Evolutionary conservation across 2,888 invertebrate species (phyloP).

Genomic region (Eremobia ochroleuca): DNA sequence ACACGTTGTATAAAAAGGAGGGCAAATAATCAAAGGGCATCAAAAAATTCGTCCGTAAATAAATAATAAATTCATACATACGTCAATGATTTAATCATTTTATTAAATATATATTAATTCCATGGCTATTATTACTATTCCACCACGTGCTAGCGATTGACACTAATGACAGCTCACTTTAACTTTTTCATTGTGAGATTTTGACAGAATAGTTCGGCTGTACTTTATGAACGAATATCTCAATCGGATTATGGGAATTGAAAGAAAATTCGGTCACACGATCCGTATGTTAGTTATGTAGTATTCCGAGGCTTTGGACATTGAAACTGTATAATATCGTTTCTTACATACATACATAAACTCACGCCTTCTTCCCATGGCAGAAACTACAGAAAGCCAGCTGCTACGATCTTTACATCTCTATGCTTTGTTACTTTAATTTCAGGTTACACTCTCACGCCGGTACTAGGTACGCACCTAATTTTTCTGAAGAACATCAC

Average conservation of each 20-base stretch:
- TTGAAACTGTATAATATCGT: background rate
- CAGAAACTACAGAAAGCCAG: background rate
- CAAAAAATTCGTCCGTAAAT: no score
- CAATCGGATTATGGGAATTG: background rate
- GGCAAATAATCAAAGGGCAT: no score
- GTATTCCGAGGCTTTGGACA: background rate
- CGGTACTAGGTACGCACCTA: background rate
- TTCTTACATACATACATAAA: background rate
- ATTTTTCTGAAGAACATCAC: background rate
- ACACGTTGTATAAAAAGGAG: no score
- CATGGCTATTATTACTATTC: background rate
- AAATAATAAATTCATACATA: no score
- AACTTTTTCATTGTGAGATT: background rate
- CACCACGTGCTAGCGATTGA: no score
- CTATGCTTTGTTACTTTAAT: background rate
- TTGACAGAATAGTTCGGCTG: background rate
- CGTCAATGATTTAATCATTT: no score
- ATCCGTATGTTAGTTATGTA: background rate
- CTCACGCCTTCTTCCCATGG: background rate
- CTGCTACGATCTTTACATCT: background rate
- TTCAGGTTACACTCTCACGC: background rate
- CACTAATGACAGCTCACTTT: background rate
- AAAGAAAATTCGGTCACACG: background rate
- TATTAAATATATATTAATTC: background rate
- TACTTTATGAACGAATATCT: background rate